Percentiles rank a stretch among this genome's conserved stretches.
phyloP scores from a whole-genome alignment of 2,797 vertebrate genomes.

The Premnoplex brunnescens region DNA sequence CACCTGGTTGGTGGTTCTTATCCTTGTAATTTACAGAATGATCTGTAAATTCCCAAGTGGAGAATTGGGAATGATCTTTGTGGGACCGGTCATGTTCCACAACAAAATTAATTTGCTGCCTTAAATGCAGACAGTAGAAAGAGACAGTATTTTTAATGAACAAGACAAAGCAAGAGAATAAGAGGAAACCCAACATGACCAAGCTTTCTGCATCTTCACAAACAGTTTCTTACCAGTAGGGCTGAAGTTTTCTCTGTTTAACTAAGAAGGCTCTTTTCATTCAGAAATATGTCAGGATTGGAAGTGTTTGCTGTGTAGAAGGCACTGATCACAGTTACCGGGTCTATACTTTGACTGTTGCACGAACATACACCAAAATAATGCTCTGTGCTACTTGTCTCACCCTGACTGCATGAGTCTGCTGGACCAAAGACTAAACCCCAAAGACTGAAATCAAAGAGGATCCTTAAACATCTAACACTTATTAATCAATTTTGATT shows the following conservation, averaged over 20 bases:
- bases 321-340: not conserved
- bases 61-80: accelerated
- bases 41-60: no score
- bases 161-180: not conserved
- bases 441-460: not conserved
- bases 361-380: not conserved
- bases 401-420: not conserved
- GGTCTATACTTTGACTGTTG: not conserved
- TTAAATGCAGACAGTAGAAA: not conserved
- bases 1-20: not conserved
- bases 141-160: not conserved
- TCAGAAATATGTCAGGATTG: not conserved
- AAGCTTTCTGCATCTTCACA: not conserved
- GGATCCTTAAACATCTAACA: not conserved
- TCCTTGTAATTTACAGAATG: accelerated
- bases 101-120: not conserved
- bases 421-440: not conserved
- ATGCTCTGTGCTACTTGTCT: not conserved
- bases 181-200: not conserved
- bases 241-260: not conserved
- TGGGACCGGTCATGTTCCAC: not conserved
- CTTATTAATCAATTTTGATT: not conserved
- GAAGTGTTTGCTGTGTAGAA: not conserved
- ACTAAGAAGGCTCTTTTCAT: not conserved
- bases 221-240: not conserved